These are phyloP conservation scores for Drosophila bocki DNA, from an alignment of 1,140 invertebrate genomes.

Conservation along the genomic window DNA sequence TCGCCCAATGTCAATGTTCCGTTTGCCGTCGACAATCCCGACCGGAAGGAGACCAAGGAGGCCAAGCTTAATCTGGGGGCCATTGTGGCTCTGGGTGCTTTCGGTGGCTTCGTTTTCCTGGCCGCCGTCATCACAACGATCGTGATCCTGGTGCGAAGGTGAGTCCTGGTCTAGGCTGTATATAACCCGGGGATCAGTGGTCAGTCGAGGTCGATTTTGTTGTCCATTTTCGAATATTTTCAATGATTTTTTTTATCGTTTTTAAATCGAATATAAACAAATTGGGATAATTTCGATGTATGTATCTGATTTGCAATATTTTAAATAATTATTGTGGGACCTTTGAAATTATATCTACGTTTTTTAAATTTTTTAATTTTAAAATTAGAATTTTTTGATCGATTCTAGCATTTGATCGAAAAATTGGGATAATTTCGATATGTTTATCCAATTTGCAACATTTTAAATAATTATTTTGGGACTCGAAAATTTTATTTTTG, in stretches of 20 bases:
- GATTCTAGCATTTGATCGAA: too few species aligned
- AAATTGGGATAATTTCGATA: too few species aligned
- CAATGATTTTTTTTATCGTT: background rate
- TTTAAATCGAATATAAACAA: background rate
- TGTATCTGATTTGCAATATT: background rate
- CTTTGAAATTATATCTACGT: background rate
- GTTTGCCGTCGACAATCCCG: conserved; percentile 88
- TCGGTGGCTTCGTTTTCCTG: conserved; percentile 95
- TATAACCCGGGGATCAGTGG: background rate
- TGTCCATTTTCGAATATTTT: background rate
- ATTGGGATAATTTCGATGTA: background rate
- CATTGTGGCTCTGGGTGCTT: conserved; percentile 95
- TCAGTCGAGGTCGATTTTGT: conserved; percentile 29
- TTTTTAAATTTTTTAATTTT: too few species aligned
- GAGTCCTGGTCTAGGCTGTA: conserved; percentile 75
- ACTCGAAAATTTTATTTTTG: too few species aligned
- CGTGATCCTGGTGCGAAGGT: conserved; percentile 95
- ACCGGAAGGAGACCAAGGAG: conserved; percentile 88
- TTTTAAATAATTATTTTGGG: too few species aligned
- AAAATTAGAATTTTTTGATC: too few species aligned
- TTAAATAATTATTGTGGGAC: background rate
- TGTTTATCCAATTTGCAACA: too few species aligned
- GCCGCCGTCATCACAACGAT: conserved; percentile 95
- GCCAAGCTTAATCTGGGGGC: conserved; percentile 93
- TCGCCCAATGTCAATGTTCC: conserved; percentile 89